Base-by-base conservation (phyloP, 1,140 invertebrate genomes). In the Papilio polyxenes region DNA sequence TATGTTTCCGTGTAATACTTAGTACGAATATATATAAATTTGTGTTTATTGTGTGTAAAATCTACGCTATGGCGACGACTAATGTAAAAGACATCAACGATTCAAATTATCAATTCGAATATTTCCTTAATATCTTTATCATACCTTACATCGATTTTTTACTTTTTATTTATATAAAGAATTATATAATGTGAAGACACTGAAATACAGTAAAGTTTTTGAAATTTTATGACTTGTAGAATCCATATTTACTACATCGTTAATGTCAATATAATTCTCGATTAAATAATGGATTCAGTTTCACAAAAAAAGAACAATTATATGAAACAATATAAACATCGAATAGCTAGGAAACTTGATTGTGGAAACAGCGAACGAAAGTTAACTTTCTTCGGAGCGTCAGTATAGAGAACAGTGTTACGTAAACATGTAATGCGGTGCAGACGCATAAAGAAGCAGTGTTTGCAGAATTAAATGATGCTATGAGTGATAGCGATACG, bases 401-500 rank as follows among this genome's bases (percentile, higher is more conserved):
- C 31, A 20, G 78, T 65, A 69, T 65, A 69, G 59, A 80, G 78
- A 65, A 80, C 40, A 69, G 23, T 80, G 40, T 80, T 80, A 65
- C 59, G 59, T 69, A 80, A 80, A 59, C 56, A 65, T 80, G 31
- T 80, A 80, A 80, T 80, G 59, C 78, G 59, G 78, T 80, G 78
- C 78, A 80, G 78, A 80, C 78, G 78, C 78, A 80, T 80, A 80
- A 23, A 65, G 78, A 80, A 80, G 78, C 53, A 80, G 78, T 80
- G 78, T 80, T 80, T 80, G 78, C 78, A 80, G 65, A 80, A 80
- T 80, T 80, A 80, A 80, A 80, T 48, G 59, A 80, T 80, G 78
- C 59, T 69, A 49, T 69, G 78, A 80, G 1, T 69, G 78, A 80
- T 80, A 59, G 23, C 76, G 75, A 79, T n/a, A 31, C 31, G 49